phyloP scores from a whole-genome alignment of 2,797 vertebrate genomes.

The Anguilla anguilla region DNA sequence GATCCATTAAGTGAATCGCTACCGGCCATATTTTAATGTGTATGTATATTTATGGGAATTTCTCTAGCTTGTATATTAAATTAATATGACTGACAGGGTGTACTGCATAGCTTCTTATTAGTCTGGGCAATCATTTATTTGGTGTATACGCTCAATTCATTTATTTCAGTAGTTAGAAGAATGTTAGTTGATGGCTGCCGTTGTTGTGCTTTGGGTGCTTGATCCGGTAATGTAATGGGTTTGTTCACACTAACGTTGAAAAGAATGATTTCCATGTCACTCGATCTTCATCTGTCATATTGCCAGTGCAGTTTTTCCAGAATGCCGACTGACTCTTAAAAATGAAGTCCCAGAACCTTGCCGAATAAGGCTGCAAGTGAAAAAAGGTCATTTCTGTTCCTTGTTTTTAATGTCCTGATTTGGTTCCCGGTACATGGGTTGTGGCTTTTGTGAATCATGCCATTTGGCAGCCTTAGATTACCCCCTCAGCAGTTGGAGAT shows the following conservation, averaged over 20 bases:
- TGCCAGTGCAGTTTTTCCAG: neutral
- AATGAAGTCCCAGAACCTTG: neutral
- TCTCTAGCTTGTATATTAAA: neutral
- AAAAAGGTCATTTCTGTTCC: neutral
- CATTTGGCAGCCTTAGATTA: neutral
- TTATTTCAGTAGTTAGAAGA: neutral
- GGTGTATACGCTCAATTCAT: neutral
- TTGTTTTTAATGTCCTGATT: neutral
- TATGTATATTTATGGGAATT: neutral
- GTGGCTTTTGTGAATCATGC: neutral
- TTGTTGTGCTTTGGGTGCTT: neutral
- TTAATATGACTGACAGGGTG: neutral
- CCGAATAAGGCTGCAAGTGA: neutral
- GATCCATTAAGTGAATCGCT: neutral
- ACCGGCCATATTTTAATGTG: neutral
- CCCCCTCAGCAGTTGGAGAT: neutral
- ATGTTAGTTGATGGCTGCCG: neutral
- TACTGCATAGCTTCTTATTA: neutral
- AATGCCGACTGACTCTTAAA: neutral
- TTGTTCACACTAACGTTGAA: neutral
- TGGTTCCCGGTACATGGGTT: neutral
- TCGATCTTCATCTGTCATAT: neutral
- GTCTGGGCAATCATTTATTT: neutral
- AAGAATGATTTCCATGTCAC: neutral
- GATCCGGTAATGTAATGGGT: neutral